A percentile compares a stretch with the other conserved stretches of the same genome.
Conservation (phyloP, 1,140 invertebrate species). For the Theocolax elegans region DNA sequence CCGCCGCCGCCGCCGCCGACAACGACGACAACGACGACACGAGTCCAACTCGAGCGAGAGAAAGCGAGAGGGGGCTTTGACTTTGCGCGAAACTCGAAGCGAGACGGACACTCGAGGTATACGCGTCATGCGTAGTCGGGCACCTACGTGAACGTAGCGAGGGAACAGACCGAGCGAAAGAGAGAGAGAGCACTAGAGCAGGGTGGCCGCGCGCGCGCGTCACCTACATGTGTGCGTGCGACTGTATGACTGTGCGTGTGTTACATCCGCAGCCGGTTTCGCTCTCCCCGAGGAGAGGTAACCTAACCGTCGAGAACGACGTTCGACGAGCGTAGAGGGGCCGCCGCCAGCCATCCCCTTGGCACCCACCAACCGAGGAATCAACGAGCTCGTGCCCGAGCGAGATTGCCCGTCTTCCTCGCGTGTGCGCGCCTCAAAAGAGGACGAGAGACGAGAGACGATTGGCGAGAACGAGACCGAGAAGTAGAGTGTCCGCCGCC, state of each 20-base stretch:
- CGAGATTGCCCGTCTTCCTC: too few species aligned
- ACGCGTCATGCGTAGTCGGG: constrained; percentile 38
- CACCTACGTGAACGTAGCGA: background rate
- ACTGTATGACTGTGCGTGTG: background rate
- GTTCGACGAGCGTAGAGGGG: background rate
- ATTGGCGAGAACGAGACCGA: too few species aligned
- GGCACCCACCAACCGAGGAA: too few species aligned
- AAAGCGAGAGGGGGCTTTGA: constrained; percentile 3
- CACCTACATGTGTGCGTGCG: constrained; percentile 10
- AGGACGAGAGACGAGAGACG: too few species aligned
- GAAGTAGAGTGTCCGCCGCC: too few species aligned
- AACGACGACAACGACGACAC: too few species aligned
- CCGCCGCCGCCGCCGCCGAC: too few species aligned
- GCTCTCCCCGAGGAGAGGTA: constrained; percentile 34
- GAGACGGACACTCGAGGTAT: too few species aligned
- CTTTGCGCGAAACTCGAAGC: too few species aligned
- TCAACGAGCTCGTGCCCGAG: too few species aligned
- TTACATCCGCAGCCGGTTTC: constrained; percentile 39
- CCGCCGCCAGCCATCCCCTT: too few species aligned
- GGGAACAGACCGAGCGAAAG: background rate
- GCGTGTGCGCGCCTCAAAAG: too few species aligned
- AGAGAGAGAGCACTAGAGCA: background rate
- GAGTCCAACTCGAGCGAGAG: background rate
- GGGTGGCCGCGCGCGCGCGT: background rate
- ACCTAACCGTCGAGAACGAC: constrained; percentile 13